These are phyloP conservation scores for Folsomia candida DNA, from an alignment of 2,888 invertebrate genomes.

Conservation along the genomic window DNA sequence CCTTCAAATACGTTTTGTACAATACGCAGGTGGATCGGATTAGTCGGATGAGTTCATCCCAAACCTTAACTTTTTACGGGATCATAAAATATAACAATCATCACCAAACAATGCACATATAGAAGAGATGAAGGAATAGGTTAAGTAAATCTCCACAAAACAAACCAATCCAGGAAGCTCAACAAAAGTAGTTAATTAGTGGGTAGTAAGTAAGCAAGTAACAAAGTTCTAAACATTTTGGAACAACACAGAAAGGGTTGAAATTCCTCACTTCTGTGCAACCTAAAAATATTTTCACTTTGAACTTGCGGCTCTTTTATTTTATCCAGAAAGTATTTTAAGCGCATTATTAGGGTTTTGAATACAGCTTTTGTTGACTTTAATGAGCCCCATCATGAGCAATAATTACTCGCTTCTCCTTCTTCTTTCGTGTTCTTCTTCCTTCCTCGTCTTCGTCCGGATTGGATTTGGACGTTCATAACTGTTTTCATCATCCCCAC, in stretches of 20 bases:
- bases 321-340: slow-evolving; percentile 1
- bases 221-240: slow-evolving; percentile 27
- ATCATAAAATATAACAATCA: background rate
- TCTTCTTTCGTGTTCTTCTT: background rate
- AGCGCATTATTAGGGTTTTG: background rate
- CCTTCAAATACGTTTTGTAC: too few species aligned
- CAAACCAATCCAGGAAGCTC: slow-evolving; percentile 19
- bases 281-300: slow-evolving; percentile 1
- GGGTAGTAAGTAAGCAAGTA: slow-evolving; percentile 32
- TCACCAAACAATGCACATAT: background rate
- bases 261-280: slow-evolving; percentile 34
- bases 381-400: slow-evolving; percentile 14
- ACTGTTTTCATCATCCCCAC: background rate
- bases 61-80: background rate
- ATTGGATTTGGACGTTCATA: background rate
- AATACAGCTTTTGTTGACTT: slow-evolving; percentile 9
- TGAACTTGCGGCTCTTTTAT: slow-evolving; percentile 12
- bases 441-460: background rate
- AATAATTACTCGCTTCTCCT: slow-evolving; percentile 8
- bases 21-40: background rate
- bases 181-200: slow-evolving; percentile 32
- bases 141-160: slow-evolving; percentile 7
- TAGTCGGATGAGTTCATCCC: background rate
- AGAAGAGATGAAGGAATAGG: slow-evolving; percentile 13
- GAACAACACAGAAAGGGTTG: slow-evolving; percentile 34